These are phyloP conservation scores for Baryphthengus martii DNA, from an alignment of 2,113 vertebrate species.

Conservation along the genomic window DNA sequence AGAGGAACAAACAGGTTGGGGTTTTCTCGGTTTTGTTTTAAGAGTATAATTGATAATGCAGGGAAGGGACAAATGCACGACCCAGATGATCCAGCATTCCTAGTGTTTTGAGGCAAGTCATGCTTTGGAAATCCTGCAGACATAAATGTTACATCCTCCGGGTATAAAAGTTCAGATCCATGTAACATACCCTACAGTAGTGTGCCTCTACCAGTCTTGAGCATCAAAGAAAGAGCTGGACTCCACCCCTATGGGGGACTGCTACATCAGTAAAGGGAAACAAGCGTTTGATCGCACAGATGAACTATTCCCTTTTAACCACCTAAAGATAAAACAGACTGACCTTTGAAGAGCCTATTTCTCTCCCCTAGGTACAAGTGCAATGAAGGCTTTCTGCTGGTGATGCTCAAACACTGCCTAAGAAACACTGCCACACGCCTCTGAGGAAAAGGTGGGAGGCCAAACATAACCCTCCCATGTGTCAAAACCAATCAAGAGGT, in stretches of 20 bases:
- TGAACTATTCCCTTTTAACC: not conserved
- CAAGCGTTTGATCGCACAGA: not conserved
- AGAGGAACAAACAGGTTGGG: constrained; percentile 53
- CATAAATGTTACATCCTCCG: not conserved
- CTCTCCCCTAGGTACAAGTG: not conserved
- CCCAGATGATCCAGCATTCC: not conserved
- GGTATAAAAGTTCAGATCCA: not conserved
- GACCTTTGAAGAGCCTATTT: not conserved
- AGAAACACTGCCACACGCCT: not conserved
- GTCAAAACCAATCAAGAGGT: not conserved
- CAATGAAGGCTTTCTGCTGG: not conserved
- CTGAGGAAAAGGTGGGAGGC: not conserved
- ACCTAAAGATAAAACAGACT: not conserved
- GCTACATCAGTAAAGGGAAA: not conserved
- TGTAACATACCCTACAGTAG: not conserved
- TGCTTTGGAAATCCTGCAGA: not conserved
- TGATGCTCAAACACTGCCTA: not conserved
- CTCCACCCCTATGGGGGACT: not conserved
- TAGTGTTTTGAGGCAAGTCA: not conserved
- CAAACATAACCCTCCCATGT: not conserved
- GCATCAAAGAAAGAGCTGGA: not conserved
- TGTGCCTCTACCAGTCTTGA: not conserved
- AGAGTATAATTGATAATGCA: not conserved
- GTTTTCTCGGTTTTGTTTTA: not conserved
- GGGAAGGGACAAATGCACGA: not conserved